Evolutionary conservation across 1,140 invertebrate genomes (phyloP), one percentile per base, ranked within the genome.

Genomic region (Drosophila seguyi): DNA sequence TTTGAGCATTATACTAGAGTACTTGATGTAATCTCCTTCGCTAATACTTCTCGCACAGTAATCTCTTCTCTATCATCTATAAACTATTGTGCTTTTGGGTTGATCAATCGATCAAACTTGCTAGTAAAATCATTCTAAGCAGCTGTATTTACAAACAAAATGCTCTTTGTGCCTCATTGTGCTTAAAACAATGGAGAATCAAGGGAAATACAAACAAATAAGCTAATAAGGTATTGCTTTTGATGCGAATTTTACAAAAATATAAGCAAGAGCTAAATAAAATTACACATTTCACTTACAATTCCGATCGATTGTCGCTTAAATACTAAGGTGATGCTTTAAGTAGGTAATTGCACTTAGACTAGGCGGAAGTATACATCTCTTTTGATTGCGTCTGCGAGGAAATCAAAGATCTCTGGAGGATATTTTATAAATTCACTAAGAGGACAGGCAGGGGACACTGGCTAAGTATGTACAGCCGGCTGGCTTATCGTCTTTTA

Each of bases 371-470:
- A 25, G 34, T 56, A 42, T 56, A 56, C 31, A 22, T n/a, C 8
- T 22, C 5, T 39, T 11, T 7, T 1, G 14, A 16, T 36, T 36
- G 31, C 16, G 13, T 53, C 50, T 38, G 52, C 50, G 52, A 55
- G 34, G 34, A 38, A 38, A 38, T 38, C 34, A 6, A 22, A 38
- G 34, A 38, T 61, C 25, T 73, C 29, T 39, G 11, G 31, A 27
- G 29, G 29, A 25, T 34, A 39, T 20, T 78, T 48, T 36, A 45
- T 79, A 81, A 80, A 63, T 79, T 79, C 74, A 60, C 55, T 75
- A 75, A 7, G 39, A 41, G 59, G 38, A 50, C 7, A n/a, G 41
- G 39, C 16, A 34, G 39, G 36, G 20, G 22, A 52, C 50, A 52
- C 27, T 29, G 31, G 48, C 29, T 63, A 45, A 31, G 29, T 69